These are phyloP conservation scores for Nothobranchius furzeri DNA, from an alignment of 2,113 vertebrate species.

Conservation along the genomic window DNA sequence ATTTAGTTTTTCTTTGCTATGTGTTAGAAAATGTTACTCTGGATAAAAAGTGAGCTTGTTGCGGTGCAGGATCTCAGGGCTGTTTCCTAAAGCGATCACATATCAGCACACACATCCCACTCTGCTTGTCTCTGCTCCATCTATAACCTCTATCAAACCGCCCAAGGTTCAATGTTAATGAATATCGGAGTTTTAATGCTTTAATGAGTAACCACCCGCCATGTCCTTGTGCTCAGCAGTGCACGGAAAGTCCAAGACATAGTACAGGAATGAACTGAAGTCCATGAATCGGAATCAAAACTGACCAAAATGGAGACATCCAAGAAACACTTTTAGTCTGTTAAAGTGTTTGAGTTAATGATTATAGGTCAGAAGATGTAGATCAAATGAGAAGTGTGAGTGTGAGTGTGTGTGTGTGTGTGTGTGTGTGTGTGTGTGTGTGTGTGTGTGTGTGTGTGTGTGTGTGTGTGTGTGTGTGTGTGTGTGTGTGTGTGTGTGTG, in stretches of 20 bases:
- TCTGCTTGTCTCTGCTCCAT: conserved; percentile 1
- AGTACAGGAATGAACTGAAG: conserved; percentile 23
- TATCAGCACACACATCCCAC: not conserved
- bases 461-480: conserved; percentile 11
- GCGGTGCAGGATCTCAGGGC: not conserved
- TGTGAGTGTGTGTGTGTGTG: conserved; percentile 8
- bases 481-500: not conserved
- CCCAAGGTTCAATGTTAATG: conserved; percentile 70
- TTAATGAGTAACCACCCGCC: conserved; percentile 69
- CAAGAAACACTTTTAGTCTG: conserved; percentile 29
- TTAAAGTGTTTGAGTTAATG: conserved; percentile 59
- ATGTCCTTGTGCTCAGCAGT: conserved; percentile 40
- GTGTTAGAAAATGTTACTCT: no score
- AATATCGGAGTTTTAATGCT: conserved; percentile 47
- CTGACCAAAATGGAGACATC: conserved; percentile 13
- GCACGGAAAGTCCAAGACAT: conserved; percentile 21
- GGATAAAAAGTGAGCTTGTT: no score
- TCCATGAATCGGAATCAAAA: conserved; percentile 21
- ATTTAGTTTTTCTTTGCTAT: no score
- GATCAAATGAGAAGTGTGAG: conserved; percentile 23
- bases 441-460: conserved; percentile 12
- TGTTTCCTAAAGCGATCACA: conserved; percentile 5
- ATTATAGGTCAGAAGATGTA: conserved; percentile 46
- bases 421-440: not conserved
- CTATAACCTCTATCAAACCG: conserved; percentile 29